Percentiles rank a stretch among this genome's conserved stretches.
phyloP scores from a whole-genome alignment of 2,797 vertebrate species.

The Argentina silus region DNA sequence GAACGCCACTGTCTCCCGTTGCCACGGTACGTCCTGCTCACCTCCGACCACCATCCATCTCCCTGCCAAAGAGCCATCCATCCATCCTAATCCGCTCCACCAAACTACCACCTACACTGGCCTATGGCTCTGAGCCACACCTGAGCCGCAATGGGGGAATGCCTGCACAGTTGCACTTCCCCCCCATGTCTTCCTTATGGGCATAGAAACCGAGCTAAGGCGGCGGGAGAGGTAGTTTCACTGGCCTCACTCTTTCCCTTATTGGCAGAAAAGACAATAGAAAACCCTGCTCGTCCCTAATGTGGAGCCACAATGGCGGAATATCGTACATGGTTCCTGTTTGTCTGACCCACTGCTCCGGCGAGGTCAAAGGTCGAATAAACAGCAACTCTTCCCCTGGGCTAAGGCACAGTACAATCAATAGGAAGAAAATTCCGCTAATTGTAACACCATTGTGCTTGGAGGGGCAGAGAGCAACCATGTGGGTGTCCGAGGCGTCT shows the following conservation, averaged over 20 bases:
- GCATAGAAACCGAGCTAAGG: no score
- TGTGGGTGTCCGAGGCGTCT: constrained; percentile 4
- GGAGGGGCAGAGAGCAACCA: constrained; percentile 28
- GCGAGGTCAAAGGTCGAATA: no score
- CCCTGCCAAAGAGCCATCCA: constrained; percentile 41
- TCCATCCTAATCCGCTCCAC: not conserved
- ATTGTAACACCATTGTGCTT: not conserved
- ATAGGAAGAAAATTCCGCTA: not conserved
- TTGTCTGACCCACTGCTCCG: no score
- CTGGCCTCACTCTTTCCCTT: not conserved
- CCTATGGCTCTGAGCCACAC: not conserved
- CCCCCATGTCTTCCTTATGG: no score
- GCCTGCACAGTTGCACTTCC: not conserved
- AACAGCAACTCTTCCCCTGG: no score
- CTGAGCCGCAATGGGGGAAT: not conserved
- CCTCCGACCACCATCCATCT: constrained; percentile 60
- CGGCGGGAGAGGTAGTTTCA: no score
- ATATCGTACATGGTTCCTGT: no score
- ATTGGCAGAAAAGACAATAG: not conserved
- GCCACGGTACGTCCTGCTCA: constrained; percentile 39
- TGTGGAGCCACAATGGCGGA: not conserved
- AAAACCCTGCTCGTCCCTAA: not conserved
- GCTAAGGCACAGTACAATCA: not conserved
- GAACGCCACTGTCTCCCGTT: constrained; percentile 41
- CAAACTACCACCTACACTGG: not conserved